A percentile compares a stretch with the other conserved stretches of the same genome.
Evolutionary conservation across 2,888 invertebrate species (phyloP).

Genomic region (Polyommatus iphigenia): DNA sequence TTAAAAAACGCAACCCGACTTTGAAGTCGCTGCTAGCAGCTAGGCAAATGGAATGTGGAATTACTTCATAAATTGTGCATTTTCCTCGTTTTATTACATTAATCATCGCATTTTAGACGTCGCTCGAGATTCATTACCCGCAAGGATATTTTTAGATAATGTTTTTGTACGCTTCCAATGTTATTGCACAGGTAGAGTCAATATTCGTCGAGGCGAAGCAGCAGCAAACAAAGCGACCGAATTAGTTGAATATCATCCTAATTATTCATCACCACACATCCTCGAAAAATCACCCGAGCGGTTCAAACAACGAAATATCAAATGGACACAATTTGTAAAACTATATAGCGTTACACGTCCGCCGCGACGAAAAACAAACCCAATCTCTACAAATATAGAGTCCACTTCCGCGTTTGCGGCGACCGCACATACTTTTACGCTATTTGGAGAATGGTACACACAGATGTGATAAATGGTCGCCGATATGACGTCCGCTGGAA

Average conservation of each 20-base stretch:
- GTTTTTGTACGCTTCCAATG: neutral
- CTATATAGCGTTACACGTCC: neutral
- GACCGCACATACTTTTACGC: conserved; percentile 20
- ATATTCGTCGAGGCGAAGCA: neutral
- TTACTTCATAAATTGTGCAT: neutral
- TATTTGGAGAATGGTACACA: conserved; percentile 29
- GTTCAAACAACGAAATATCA: conserved; percentile 10
- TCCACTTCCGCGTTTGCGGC: conserved; percentile 6
- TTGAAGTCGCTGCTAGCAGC: conserved; percentile 23
- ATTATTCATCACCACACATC: conserved; percentile 19
- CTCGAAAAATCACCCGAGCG: conserved; percentile 7
- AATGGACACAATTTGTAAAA: conserved; percentile 26
- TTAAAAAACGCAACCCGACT: conserved; percentile 32
- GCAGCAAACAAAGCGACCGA: neutral
- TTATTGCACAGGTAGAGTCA: neutral
- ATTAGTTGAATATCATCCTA: conserved; percentile 3
- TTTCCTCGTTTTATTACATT: conserved; percentile 18
- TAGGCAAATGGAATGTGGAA: conserved; percentile 23
- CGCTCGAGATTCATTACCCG: conserved; percentile 4
- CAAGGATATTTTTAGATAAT: neutral
- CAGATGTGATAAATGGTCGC: conserved; percentile 23
- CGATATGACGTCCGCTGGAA: conserved; percentile 27
- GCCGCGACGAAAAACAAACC: neutral
- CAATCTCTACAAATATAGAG: neutral
- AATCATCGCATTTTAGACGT: conserved; percentile 17